These are phyloP conservation scores for Pristionchus fissidentatus DNA, from an alignment of 2,888 invertebrate genomes.

Conservation along the genomic window DNA sequence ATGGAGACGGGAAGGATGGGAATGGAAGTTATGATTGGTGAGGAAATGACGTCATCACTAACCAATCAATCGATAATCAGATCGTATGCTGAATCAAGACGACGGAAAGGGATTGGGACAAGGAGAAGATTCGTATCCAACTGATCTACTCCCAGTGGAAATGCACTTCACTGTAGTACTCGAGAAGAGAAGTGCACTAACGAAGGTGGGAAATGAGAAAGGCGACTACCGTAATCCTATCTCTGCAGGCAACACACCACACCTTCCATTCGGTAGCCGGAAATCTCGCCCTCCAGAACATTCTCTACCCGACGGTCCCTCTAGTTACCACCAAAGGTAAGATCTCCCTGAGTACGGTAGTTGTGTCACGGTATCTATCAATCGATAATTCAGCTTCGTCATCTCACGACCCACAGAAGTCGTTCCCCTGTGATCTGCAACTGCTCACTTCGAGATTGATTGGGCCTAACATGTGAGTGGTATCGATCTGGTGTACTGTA, in stretches of 20 bases:
- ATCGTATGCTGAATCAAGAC: slow-evolving; percentile 65
- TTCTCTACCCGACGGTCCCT: slow-evolving; percentile 52
- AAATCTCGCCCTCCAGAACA: slow-evolving; percentile 42
- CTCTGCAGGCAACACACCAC: slow-evolving; percentile 26
- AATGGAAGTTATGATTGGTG: slow-evolving; percentile 55
- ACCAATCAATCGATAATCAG: slow-evolving; percentile 46
- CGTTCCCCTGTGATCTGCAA: slow-evolving; percentile 63
- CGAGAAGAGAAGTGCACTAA: slow-evolving; percentile 46
- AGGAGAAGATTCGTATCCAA: slow-evolving; percentile 57
- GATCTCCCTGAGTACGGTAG: neutral
- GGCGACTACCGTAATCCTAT: neutral
- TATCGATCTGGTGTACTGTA: neutral
- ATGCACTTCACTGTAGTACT: slow-evolving; percentile 59
- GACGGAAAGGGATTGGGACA: slow-evolving; percentile 66
- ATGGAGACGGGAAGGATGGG: slow-evolving; percentile 44
- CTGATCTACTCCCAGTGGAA: slow-evolving; percentile 60
- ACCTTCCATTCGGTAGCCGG: slow-evolving; percentile 27
- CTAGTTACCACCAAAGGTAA: slow-evolving; percentile 41
- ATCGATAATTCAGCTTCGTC: slow-evolving; percentile 40
- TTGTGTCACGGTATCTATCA: no score
- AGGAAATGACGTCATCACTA: neutral
- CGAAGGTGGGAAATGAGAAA: slow-evolving; percentile 14
- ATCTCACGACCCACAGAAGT: slow-evolving; percentile 20
- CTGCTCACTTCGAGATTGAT: slow-evolving; percentile 56
- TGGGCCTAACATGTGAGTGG: slow-evolving; percentile 31